Evolutionary conservation across 1,140 invertebrate species (phyloP).

Genomic region (Ceratosolen fusciceps): DNA sequence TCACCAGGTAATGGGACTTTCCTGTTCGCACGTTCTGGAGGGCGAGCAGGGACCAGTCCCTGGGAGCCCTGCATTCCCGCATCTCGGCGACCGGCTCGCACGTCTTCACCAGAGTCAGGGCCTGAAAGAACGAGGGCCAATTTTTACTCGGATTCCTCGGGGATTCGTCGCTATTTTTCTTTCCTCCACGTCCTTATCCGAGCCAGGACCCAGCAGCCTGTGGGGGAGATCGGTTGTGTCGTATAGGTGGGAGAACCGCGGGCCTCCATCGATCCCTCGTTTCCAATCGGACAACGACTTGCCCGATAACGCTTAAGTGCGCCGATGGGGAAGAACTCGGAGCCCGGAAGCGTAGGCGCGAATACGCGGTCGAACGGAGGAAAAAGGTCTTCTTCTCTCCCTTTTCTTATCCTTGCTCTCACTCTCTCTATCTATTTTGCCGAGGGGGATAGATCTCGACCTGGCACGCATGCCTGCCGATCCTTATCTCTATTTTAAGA

Average conservation of each 20-base stretch:
- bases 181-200: no score
- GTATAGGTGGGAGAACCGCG: neutral
- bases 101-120: constrained; percentile 91
- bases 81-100: constrained; percentile 92
- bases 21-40: constrained; percentile 92
- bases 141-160: neutral
- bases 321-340: neutral
- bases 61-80: constrained; percentile 86
- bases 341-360: constrained; percentile 5
- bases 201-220: no score
- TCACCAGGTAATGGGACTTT: constrained; percentile 94
- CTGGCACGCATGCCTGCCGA: neutral
- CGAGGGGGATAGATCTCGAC: neutral
- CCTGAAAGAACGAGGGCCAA: constrained; percentile 70
- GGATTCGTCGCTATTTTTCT: neutral
- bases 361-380: neutral
- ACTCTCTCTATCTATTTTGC: neutral
- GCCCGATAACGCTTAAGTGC: neutral
- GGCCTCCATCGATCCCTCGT: neutral
- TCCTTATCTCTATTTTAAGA: constrained; percentile 6
- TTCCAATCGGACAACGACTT: neutral
- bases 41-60: constrained; percentile 93
- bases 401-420: neutral
- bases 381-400: no score
- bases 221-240: no score